These are phyloP conservation scores for Eueides isabella DNA, from an alignment of 1,140 invertebrate species.

Conservation along the genomic window DNA sequence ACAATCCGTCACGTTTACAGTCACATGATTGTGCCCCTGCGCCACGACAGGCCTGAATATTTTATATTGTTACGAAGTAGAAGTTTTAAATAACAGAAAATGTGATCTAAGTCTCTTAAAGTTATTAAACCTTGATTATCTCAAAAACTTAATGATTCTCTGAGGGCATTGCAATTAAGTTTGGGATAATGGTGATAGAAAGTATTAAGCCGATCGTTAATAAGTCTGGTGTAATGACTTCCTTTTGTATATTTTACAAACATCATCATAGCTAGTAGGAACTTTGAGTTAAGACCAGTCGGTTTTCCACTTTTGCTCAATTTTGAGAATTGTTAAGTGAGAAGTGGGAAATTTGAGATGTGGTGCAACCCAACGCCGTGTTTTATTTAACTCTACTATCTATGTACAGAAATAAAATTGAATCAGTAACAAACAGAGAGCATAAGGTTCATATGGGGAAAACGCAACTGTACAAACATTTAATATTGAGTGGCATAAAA, in stretches of 20 bases:
- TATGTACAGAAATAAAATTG: too few relatives aligned
- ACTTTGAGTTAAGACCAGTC: neutral
- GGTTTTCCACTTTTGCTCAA: neutral
- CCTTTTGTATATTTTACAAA: neutral
- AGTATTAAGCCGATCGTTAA: constrained; percentile 9
- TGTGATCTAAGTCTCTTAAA: neutral
- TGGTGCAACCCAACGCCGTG: too few relatives aligned
- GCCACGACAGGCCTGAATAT: too few relatives aligned
- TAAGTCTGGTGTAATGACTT: neutral
- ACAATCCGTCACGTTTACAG: too few relatives aligned
- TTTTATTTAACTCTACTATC: too few relatives aligned
- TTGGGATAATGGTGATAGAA: constrained; percentile 24
- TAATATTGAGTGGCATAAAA: too few relatives aligned
- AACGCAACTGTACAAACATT: too few relatives aligned
- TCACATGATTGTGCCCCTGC: too few relatives aligned
- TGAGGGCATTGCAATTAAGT: constrained; percentile 21
- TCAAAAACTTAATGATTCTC: neutral
- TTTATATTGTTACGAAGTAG: neutral
- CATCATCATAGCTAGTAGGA: neutral
- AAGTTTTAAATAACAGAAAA: neutral
- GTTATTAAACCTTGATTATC: constrained; percentile 8
- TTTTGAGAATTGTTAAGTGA: too few relatives aligned
- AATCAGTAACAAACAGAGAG: too few relatives aligned
- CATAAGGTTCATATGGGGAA: too few relatives aligned
- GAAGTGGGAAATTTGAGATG: too few relatives aligned